phyloP scores from a whole-genome alignment of 2,113 vertebrate genomes.

The Hypomesus transpacificus region DNA sequence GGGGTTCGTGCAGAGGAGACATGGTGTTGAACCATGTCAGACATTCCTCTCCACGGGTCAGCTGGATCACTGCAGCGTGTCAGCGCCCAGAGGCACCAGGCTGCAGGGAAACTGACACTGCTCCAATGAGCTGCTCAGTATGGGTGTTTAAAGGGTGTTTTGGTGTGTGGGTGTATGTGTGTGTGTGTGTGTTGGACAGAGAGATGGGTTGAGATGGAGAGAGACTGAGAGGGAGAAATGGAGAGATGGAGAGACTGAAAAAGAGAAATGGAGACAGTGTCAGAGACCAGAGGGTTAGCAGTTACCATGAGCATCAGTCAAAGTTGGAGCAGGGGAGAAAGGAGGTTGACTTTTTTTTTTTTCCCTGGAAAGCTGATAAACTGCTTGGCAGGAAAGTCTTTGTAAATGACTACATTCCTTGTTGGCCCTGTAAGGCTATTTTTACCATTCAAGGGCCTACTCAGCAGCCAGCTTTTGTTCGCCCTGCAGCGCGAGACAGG shows the following conservation, averaged over 20 bases:
- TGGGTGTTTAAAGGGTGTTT: neutral
- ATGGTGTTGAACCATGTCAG: constrained; percentile 11
- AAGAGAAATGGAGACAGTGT: neutral
- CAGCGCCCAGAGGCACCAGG: neutral
- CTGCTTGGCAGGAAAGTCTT: constrained; percentile 61
- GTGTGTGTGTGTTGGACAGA: neutral
- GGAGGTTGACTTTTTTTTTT: constrained; percentile 34
- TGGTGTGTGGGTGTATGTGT: neutral
- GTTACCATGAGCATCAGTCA: neutral
- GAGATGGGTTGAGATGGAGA: no score
- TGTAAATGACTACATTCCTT: constrained; percentile 62
- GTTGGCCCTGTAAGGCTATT: constrained; percentile 61
- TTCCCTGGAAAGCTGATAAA: constrained; percentile 64
- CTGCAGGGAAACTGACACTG: neutral
- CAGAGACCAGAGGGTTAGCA: neutral
- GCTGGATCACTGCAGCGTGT: neutral
- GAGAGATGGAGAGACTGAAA: no score
- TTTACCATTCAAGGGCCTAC: constrained; percentile 45
- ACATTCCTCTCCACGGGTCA: constrained; percentile 7
- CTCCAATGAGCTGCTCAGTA: no score
- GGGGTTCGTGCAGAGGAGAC: neutral
- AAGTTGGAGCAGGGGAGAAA: constrained; percentile 28
- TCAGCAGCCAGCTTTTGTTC: constrained; percentile 43
- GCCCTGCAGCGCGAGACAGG: constrained; percentile 31
- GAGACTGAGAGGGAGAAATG: no score